A percentile compares a stretch with the other conserved stretches of the same genome.
Conservation (phyloP, 2,888 invertebrate species). For the Lomographa bimaculata region DNA sequence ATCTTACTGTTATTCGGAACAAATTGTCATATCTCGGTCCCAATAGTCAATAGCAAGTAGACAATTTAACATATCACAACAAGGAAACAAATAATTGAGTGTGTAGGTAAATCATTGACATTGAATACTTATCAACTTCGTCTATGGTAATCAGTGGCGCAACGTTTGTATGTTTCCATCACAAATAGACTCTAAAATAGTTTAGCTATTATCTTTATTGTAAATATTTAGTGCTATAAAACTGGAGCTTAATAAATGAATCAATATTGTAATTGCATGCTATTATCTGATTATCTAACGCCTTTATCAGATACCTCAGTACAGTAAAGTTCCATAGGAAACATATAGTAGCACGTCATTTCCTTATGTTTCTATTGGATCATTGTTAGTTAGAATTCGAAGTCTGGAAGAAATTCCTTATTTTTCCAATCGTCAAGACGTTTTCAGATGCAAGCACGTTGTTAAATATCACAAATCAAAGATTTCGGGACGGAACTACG, state of each 20-base stretch:
- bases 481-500: no score
- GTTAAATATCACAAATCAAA: no score
- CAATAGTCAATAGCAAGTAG: no score
- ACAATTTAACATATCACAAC: no score
- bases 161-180: slow-evolving; percentile 4
- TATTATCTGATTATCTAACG: slow-evolving; percentile 34
- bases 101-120: not conserved
- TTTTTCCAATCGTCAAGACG: slow-evolving; percentile 13
- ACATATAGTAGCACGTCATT: slow-evolving; percentile 24
- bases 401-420: no score
- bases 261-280: slow-evolving; percentile 20
- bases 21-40: no score
- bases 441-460: no score
- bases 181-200: slow-evolving; percentile 1
- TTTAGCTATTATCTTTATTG: slow-evolving; percentile 15
- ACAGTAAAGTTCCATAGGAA: slow-evolving; percentile 31
- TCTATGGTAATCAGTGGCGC: slow-evolving; percentile 1
- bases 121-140: slow-evolving; percentile 9
- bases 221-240: slow-evolving; percentile 18
- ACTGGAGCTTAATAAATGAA: slow-evolving; percentile 21
- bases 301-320: slow-evolving; percentile 39
- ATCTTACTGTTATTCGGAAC: no score
- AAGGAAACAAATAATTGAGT: no score
- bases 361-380: no score
- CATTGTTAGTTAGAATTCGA: no score